Conservation (phyloP, 2,888 invertebrate genomes). For the Agrilus cyanescens region DNA sequence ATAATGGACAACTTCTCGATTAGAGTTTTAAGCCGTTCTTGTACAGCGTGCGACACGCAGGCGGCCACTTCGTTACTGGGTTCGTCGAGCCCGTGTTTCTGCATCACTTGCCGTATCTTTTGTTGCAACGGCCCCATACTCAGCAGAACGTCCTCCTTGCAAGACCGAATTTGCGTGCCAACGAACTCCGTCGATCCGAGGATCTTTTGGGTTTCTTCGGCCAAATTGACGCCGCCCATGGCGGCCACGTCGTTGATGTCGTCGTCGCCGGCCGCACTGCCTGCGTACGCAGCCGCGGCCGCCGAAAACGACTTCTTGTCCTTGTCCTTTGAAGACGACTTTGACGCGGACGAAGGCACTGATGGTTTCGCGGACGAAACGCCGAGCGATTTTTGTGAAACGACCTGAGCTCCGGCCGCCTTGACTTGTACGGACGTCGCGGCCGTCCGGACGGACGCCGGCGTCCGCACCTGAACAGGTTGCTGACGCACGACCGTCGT, state of each 20-base stretch:
- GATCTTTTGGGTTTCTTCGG: conserved; percentile 91
- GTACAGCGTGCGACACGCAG: conserved; percentile 84
- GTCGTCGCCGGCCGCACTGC: conserved; percentile 57
- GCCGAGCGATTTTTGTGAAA: conserved; percentile 29
- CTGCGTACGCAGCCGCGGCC: conserved; percentile 27
- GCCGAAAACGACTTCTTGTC: conserved; percentile 57
- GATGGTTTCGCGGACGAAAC: conserved; percentile 33
- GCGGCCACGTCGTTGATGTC: conserved; percentile 98
- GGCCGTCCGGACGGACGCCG: conserved; percentile 27
- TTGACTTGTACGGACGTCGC: conserved; percentile 28
- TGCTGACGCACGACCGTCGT: conserved; percentile 26
- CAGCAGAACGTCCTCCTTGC: conserved; percentile 86
- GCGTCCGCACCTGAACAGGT: conserved; percentile 24
- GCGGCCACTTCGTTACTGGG: conserved; percentile 77
- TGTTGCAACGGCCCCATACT: conserved; percentile 65
- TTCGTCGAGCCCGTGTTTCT: conserved; percentile 71
- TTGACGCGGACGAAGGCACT: conserved; percentile 41
- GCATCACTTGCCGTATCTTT: conserved; percentile 63
- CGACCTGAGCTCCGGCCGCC: conserved; percentile 30
- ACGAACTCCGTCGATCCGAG: conserved; percentile 70
- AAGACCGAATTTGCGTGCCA: conserved; percentile 69
- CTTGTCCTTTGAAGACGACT: conserved; percentile 60
- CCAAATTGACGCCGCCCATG: conserved; percentile 96
- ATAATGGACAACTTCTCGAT: conserved; percentile 84
- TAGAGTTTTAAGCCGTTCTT: conserved; percentile 83